These are phyloP conservation scores for Xerus rutilus DNA, from an alignment of 2,797 vertebrate species.

Conservation along the genomic window DNA sequence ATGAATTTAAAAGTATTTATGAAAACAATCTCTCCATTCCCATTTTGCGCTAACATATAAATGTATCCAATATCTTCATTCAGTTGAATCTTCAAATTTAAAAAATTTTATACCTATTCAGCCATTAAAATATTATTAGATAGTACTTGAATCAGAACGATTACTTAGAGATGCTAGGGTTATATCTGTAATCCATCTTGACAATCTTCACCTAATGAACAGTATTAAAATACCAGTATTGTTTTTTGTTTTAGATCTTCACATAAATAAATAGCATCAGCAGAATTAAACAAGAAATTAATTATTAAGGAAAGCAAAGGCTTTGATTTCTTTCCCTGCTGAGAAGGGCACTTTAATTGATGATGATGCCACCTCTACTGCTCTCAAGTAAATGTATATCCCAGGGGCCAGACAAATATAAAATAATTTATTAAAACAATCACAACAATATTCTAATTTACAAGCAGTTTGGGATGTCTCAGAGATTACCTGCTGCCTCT, in stretches of 20 bases:
- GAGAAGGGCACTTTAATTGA: constrained; percentile 66
- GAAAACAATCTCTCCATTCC: neutral
- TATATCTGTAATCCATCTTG: neutral
- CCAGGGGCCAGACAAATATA: constrained; percentile 62
- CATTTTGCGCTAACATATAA: neutral
- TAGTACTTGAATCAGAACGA: neutral
- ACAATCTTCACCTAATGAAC: constrained; percentile 17
- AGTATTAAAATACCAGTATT: constrained; percentile 19
- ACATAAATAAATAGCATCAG: constrained; percentile 50
- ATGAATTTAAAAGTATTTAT: neutral
- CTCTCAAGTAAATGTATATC: constrained; percentile 52
- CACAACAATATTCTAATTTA: constrained; percentile 59
- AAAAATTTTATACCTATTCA: neutral
- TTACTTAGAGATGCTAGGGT: neutral
- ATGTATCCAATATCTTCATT: neutral
- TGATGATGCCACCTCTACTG: constrained; percentile 26
- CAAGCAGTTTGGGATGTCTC: constrained; percentile 53
- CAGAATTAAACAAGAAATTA: constrained; percentile 70
- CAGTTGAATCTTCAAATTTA: neutral
- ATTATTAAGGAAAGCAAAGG: constrained; percentile 62
- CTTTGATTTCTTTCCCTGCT: constrained; percentile 74
- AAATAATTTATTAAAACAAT: constrained; percentile 67
- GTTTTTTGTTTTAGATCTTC: neutral
- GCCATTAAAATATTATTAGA: constrained; percentile 23
- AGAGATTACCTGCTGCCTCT: constrained; percentile 57